Conservation (phyloP, 2,797 vertebrate genomes). For the Arnoldichthys spilopterus region DNA sequence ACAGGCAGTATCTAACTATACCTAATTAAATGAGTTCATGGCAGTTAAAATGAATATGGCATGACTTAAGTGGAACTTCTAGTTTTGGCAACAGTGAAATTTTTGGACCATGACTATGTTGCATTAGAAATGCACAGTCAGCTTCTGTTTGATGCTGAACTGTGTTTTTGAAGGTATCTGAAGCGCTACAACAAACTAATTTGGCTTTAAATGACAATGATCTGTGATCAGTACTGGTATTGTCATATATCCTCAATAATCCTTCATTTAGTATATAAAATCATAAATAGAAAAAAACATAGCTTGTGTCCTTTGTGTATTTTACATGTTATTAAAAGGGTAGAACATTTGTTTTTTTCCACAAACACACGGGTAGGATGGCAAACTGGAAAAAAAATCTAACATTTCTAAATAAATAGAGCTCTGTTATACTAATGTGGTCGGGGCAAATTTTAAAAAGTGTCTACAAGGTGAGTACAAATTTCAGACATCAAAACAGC, state of each 20-base stretch:
- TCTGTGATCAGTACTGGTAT: background rate
- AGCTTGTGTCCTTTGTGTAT: constrained; percentile 77
- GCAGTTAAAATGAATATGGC: constrained; percentile 13
- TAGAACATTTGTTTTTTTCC: constrained; percentile 65
- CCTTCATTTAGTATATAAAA: constrained; percentile 69
- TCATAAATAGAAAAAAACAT: constrained; percentile 86
- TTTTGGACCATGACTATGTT: background rate
- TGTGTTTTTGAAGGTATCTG: background rate
- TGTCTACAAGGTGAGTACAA: constrained; percentile 86
- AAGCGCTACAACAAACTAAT: constrained; percentile 2
- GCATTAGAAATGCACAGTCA: background rate
- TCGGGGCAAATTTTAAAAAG: constrained; percentile 76
- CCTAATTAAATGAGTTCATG: background rate
- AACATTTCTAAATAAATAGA: constrained; percentile 75
- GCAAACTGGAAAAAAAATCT: constrained; percentile 46
- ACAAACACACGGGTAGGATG: constrained; percentile 55
- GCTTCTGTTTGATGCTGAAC: background rate
- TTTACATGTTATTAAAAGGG: constrained; percentile 82
- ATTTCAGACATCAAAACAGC: constrained; percentile 72
- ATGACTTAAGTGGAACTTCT: background rate
- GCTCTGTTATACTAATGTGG: constrained; percentile 64
- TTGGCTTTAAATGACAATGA: background rate
- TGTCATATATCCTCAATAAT: constrained; percentile 54
- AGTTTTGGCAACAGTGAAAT: constrained; percentile 6
- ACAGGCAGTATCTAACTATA: background rate